Percentiles rank a stretch among this genome's conserved stretches.
These are phyloP conservation scores for chimpanzee (Pan troglodytes) DNA, from an alignment of 2,113 vertebrate species.

Conservation along the genomic window NHGRI_mPanTro3-v2.1_pri NC_072403.2:11913501-11914000, in stretches of 20 bases:
- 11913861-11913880: neutral
- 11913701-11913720: neutral
- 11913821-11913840: neutral
- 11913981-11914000: neutral
- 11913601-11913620: neutral
- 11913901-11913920: neutral
- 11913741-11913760: neutral
- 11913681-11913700: neutral
- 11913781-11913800: neutral
- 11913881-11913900: neutral
- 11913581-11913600: slow-evolving; percentile 23
- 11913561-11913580: neutral
- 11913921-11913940: neutral
- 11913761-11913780: neutral
- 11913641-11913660: neutral
- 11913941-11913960: neutral
- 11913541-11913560: neutral
- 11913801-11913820: neutral
- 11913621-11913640: neutral
- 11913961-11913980: neutral
- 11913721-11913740: neutral
- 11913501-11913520: neutral
- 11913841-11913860: neutral
- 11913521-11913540: neutral
- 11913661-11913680: neutral